phyloP scores from a whole-genome alignment of 2,113 vertebrate genomes.

The Corythaeola cristata region DNA sequence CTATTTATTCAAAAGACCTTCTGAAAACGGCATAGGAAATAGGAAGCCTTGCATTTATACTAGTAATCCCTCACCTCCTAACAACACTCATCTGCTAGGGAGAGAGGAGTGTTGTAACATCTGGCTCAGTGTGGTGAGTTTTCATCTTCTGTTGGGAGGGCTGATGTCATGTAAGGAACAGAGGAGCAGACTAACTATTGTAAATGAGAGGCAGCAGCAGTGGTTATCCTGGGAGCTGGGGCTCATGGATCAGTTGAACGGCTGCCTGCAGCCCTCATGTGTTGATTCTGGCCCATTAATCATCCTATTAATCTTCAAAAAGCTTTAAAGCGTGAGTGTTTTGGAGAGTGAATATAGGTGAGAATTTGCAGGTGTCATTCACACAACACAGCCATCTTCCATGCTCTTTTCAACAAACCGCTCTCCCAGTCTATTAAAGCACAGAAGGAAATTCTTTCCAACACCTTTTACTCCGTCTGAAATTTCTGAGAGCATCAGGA shows the following conservation, averaged over 20 bases:
- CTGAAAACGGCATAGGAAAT: background rate
- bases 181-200: conserved; percentile 7
- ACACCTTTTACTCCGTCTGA: background rate
- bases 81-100: conserved; percentile 25
- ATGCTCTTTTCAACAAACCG: background rate
- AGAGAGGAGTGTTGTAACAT: conserved; percentile 39
- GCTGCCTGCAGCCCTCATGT: conserved; percentile 18
- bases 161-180: conserved; percentile 40
- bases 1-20: conserved; percentile 22
- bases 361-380: conserved; percentile 59
- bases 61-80: conserved; percentile 29
- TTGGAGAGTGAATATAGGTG: conserved; percentile 6
- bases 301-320: conserved; percentile 55
- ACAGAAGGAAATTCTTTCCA: conserved; percentile 31
- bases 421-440: background rate
- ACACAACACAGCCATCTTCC: conserved; percentile 7
- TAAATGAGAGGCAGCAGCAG: conserved; percentile 31
- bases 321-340: conserved; percentile 2
- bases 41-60: conserved; percentile 36
- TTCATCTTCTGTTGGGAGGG: conserved; percentile 42
- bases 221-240: conserved; percentile 16
- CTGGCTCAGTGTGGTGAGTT: conserved; percentile 38
- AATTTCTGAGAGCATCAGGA: background rate
- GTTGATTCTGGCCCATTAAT: conserved; percentile 59
- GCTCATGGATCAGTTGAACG: background rate